Percentiles rank a stretch among this genome's conserved stretches.
These are phyloP conservation scores for Brienomyrus brachyistius DNA, from an alignment of 2,113 vertebrate genomes.

Conservation along the genomic window DNA sequence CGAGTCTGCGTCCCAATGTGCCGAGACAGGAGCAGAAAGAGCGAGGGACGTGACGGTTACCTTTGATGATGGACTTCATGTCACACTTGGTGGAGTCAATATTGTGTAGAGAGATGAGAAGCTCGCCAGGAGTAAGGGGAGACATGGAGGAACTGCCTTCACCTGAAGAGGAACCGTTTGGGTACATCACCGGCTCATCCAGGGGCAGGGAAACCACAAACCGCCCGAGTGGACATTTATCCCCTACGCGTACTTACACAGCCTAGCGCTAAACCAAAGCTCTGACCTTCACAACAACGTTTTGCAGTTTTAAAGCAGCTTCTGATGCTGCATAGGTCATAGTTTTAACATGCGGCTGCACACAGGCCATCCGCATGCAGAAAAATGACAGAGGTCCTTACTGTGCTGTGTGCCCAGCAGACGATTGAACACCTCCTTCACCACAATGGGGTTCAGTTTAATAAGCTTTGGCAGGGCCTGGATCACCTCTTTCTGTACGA, in stretches of 20 bases:
- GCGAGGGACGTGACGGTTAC: conserved; percentile 41
- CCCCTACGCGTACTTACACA: neutral
- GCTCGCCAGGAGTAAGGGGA: conserved; percentile 82
- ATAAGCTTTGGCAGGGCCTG: conserved; percentile 91
- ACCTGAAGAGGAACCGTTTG: conserved; percentile 48
- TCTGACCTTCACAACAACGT: neutral
- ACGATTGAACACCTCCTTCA: conserved; percentile 94
- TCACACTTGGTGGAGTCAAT: conserved; percentile 87
- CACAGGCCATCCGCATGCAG: too few species aligned
- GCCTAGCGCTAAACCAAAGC: neutral
- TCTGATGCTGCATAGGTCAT: too few species aligned
- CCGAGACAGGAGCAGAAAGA: neutral
- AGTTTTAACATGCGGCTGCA: neutral
- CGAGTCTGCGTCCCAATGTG: too few species aligned
- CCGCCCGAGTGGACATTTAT: neutral
- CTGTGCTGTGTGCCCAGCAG: conserved; percentile 88
- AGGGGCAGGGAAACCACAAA: neutral
- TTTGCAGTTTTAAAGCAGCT: neutral
- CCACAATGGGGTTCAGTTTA: conserved; percentile 94
- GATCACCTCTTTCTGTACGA: conserved; percentile 79
- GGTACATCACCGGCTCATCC: neutral
- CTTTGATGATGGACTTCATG: conserved; percentile 97
- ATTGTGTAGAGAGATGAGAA: conserved; percentile 86
- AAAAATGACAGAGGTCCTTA: conserved; percentile 45
- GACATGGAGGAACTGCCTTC: conserved; percentile 82